Conservation (phyloP, 35 echinoderm and acorn worm genomes). For the Heliocidaris erythrogramma region DNA sequence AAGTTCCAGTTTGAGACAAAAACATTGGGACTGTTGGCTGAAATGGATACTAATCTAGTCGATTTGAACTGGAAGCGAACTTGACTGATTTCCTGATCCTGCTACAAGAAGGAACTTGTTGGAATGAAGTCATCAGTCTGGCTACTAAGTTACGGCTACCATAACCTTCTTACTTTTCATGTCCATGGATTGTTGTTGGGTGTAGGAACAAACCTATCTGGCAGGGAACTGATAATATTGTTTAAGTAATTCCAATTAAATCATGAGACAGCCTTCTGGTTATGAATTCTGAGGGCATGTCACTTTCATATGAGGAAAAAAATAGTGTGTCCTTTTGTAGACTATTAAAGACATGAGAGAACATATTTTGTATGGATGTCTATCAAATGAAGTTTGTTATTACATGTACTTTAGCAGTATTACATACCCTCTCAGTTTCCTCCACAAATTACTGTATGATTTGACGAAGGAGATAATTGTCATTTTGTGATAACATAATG, state of each 20-base stretch:
- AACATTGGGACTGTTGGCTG: neutral
- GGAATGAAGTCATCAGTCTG: slow-evolving; percentile 48
- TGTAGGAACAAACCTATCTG: neutral
- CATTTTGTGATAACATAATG: too few relatives aligned
- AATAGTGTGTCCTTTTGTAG: too few relatives aligned
- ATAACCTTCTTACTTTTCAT: neutral
- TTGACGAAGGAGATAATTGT: too few relatives aligned
- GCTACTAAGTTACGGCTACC: neutral
- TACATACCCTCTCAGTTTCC: too few relatives aligned
- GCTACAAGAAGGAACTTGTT: slow-evolving; percentile 34
- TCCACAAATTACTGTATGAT: too few relatives aligned
- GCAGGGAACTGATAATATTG: neutral
- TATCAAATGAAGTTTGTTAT: too few relatives aligned
- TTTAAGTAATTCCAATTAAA: neutral
- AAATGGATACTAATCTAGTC: neutral
- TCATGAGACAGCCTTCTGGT: neutral
- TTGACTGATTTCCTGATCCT: slow-evolving; percentile 38
- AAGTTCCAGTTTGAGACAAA: neutral
- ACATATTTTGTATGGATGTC: too few relatives aligned
- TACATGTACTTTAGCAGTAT: too few relatives aligned
- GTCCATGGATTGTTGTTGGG: neutral
- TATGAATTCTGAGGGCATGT: neutral
- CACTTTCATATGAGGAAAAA: neutral
- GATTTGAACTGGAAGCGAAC: slow-evolving; percentile 24
- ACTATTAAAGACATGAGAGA: too few relatives aligned